Evolutionary conservation across 2,888 invertebrate genomes (phyloP), one percentile per base, ranked within the genome.

Genomic region (Ornithoptera priamus): DNA sequence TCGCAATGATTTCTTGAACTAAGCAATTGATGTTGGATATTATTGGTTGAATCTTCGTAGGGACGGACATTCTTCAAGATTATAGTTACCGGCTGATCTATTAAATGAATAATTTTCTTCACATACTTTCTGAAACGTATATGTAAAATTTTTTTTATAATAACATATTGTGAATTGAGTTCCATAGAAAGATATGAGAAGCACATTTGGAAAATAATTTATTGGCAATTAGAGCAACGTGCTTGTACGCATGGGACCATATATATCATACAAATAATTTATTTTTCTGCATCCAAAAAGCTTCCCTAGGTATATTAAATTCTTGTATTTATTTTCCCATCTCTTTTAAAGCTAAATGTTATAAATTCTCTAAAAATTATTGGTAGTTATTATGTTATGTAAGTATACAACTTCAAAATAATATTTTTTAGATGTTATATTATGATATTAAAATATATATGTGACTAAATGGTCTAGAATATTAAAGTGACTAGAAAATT

Each of bases 281-380:
- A 39, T 39, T 50, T 50, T 50, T 50, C 18, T 50, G 50, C 50
- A 20, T 57, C 57, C 57, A 57, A 57, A 57, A 57, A 57, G 57
- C n/a, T 57, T 15, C 15, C 50, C 15, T 5, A 17, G 50, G 15
- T 50, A 17, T 50, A 50, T 15, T 50, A 50, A 17, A 50, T 17
- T 50, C 2, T 17, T 50, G 50, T 18, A 18, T 18, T 50, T 17
- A 50, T 50, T 50, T 50, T 17, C 50, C 18, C 18, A 50, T 50
- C 18, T 5, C 50, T 50, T 50, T 50, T 2, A 17, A 17, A 50
- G 50, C 0, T 12, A 50, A 1, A 50, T 50, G 50, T 50, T 50
- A 18, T 50, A 50, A 50, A 50, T 50, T 50, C 15, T 50, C 18
- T 50, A 18, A 50, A 15, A 50, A 2, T 50, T 12, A 5, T 50